Percentiles rank a stretch among this genome's conserved stretches.
phyloP scores from a whole-genome alignment of 2,797 vertebrate genomes.

The Pampus argenteus region DNA sequence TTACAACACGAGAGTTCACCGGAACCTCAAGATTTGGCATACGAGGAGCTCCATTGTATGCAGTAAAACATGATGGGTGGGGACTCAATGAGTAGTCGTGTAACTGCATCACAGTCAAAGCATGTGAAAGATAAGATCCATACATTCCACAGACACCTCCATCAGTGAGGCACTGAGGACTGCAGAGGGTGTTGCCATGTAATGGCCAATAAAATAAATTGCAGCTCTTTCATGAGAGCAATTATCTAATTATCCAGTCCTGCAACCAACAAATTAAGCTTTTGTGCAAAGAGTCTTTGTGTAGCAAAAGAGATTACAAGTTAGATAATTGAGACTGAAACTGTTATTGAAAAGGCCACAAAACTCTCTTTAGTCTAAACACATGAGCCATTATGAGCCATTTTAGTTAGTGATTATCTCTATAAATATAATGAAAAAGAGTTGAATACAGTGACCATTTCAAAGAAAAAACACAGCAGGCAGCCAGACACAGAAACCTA shows the following conservation, averaged over 20 bases:
- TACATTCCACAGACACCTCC: conserved; percentile 37
- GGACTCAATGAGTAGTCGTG: conserved; percentile 13
- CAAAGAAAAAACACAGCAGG: neutral
- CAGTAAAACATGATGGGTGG: conserved; percentile 29
- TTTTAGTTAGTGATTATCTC: conserved; percentile 8
- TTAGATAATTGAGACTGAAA: conserved; percentile 5
- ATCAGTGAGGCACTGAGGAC: conserved; percentile 29
- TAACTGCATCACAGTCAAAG: conserved; percentile 27
- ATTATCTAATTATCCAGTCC: conserved; percentile 49
- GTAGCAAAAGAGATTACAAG: conserved; percentile 19
- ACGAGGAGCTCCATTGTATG: conserved; percentile 10
- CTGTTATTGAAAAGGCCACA: conserved; percentile 2
- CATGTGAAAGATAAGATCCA: conserved; percentile 28
- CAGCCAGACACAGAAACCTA: conserved; percentile 17
- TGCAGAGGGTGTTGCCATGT: conserved; percentile 30
- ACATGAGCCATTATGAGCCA: neutral
- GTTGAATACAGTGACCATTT: neutral
- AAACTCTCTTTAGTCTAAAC: neutral
- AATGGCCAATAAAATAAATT: conserved; percentile 55
- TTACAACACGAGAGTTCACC: conserved; percentile 40
- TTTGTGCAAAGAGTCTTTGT: conserved; percentile 23
- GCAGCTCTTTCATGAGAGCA: conserved; percentile 41
- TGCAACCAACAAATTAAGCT: conserved; percentile 40
- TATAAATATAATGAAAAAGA: neutral
- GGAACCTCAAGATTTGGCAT: conserved; percentile 21